These are phyloP conservation scores for Grantiella picta DNA, from an alignment of 2,113 vertebrate species.

Conservation along the genomic window DNA sequence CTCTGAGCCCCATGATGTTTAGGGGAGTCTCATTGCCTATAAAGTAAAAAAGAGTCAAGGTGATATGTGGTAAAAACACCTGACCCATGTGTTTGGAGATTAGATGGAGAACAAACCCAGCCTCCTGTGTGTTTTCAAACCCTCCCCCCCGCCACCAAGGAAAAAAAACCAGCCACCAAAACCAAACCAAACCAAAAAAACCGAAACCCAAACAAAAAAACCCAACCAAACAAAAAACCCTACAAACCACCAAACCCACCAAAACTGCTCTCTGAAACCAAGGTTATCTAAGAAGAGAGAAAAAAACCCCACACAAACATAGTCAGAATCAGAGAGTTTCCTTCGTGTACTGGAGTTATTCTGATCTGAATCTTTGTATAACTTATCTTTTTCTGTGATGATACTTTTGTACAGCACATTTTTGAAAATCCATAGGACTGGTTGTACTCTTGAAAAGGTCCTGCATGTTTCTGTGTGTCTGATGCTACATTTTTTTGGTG, in stretches of 20 bases:
- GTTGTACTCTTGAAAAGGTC: neutral
- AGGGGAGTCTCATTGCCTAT: neutral
- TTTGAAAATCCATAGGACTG: neutral
- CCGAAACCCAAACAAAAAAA: too few relatives aligned
- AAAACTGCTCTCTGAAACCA: neutral
- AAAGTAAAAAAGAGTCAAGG: neutral
- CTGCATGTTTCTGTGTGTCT: neutral
- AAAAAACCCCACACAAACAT: neutral
- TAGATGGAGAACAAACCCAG: neutral
- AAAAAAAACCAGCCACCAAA: neutral
- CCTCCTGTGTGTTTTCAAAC: neutral
- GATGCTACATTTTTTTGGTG: neutral
- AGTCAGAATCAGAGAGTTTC: neutral
- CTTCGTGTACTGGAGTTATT: neutral
- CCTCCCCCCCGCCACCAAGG: too few relatives aligned
- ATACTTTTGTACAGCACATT: neutral
- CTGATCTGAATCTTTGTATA: neutral
- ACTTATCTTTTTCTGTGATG: rapidly evolving
- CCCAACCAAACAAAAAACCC: too few relatives aligned
- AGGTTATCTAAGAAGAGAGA: neutral
- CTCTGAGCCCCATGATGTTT: neutral
- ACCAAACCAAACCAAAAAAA: too few relatives aligned
- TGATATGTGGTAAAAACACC: neutral
- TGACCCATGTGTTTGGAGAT: neutral
- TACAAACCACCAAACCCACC: rapidly evolving